Percentiles rank a stretch among this genome's conserved stretches.
These are phyloP conservation scores for Caloenas nicobarica DNA, from an alignment of 2,113 vertebrate genomes.

Conservation along the genomic window DNA sequence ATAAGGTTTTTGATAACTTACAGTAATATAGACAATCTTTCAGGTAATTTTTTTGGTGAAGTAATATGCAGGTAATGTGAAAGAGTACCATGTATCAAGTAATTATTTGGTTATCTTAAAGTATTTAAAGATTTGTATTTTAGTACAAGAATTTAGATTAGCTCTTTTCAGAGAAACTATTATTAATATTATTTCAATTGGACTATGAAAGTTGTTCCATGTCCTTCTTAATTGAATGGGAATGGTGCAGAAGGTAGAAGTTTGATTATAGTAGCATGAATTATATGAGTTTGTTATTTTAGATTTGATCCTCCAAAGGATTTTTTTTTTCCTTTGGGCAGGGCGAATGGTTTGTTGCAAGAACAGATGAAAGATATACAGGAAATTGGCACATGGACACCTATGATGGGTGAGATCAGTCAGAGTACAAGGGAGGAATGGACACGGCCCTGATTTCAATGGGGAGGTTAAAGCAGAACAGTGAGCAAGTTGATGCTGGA, in stretches of 20 bases:
- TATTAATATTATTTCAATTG: background rate
- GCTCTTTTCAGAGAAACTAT: background rate
- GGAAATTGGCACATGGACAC: accelerated
- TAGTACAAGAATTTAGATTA: background rate
- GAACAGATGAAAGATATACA: background rate
- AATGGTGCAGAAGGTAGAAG: background rate
- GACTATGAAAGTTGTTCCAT: background rate
- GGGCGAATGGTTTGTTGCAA: background rate
- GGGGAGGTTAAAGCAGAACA: background rate
- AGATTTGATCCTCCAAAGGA: background rate
- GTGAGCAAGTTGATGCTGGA: background rate
- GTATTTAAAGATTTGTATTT: background rate
- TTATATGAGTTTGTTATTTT: background rate
- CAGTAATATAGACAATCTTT: background rate
- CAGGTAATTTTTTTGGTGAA: background rate
- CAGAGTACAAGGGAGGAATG: background rate
- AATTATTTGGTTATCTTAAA: background rate
- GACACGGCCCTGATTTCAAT: accelerated
- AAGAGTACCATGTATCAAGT: background rate
- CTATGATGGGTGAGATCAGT: background rate
- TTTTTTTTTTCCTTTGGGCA: background rate
- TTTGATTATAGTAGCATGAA: background rate
- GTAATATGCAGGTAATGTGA: background rate
- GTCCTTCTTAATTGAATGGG: background rate
- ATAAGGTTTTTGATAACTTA: background rate